phyloP scores from a whole-genome alignment of 2,888 invertebrate genomes.

The Drosophila anomalata region DNA sequence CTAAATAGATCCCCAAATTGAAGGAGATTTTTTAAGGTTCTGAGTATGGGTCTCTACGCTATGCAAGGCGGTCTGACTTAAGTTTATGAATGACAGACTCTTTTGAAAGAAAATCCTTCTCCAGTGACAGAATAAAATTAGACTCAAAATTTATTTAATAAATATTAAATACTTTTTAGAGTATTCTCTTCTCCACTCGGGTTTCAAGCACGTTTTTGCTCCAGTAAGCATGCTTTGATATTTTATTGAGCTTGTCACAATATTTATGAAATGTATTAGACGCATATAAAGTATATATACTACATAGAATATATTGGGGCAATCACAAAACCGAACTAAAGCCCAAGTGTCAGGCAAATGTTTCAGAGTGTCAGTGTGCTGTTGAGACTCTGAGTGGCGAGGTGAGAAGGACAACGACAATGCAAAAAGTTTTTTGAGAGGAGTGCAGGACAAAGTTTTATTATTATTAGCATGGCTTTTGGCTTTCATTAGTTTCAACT shows the following conservation, averaged over 20 bases:
- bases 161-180: background rate
- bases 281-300: conserved; percentile 42
- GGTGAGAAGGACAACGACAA: conserved; percentile 57
- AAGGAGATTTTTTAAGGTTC: conserved; percentile 12
- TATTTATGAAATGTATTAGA: conserved; percentile 75
- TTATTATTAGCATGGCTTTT: conserved; percentile 59
- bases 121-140: too few species aligned
- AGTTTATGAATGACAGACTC: background rate
- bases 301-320: conserved; percentile 25
- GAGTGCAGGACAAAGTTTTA: conserved; percentile 46
- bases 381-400: conserved; percentile 1
- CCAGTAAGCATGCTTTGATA: conserved; percentile 68
- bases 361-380: conserved; percentile 8
- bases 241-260: conserved; percentile 80
- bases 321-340: conserved; percentile 29
- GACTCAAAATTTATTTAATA: too few species aligned
- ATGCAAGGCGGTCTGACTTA: background rate
- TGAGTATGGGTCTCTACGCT: conserved; percentile 1
- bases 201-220: conserved; percentile 65
- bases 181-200: conserved; percentile 24
- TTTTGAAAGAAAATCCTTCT: background rate
- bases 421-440: conserved; percentile 62
- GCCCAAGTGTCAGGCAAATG: conserved; percentile 28
- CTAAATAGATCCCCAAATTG: conserved; percentile 34
- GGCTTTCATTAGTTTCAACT: conserved; percentile 79